Evolutionary conservation across 2,113 vertebrate species (phyloP), one percentile per base, ranked within the genome.

Genomic region (Rhagologus leucostigma): DNA sequence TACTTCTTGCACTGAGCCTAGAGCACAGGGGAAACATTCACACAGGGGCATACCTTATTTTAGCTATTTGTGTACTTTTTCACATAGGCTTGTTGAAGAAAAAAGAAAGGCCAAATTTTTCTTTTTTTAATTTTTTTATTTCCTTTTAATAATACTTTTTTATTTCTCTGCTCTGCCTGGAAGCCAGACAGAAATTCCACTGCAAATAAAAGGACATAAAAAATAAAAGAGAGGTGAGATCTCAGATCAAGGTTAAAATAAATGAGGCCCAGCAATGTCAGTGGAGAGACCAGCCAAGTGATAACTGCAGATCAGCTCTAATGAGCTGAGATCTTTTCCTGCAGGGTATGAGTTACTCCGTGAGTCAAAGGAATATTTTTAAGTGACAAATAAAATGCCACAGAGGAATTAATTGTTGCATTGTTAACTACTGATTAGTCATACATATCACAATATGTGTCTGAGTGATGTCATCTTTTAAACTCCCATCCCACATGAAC

Each of bases 361-460:
- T 52, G 93, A 96, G 83, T 81, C 96, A 96, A 93, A 94, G 60
- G n/a, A 89, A 64, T 89, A 84, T 64, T 90, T 95, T 94, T 26
- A 94, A 95, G 59, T 84, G 64, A 81, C 93, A 96, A 96, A 95
- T 86, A 94, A 97, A 96, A 88, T 89, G 90, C 62, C 86, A 81
- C 76, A 71, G 53, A 87, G 53, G 86, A 93, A 92, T 95, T 93
- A 96, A 92, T 75, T 96, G 88, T 84, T 94, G 80, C 84, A 83
- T 91, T 92, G 88, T 90, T 93, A 87, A 79, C 73, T 42, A 49
- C 86, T 75, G 76, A 68, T 95, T 96, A 95, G 55, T 96, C 90
- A 95, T 30, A 75, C 56, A 16, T 84, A 93, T 89, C 92, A 94
- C 96, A 96, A 53, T 77, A 81, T 46, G 83, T 46, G 83, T 79